These are phyloP conservation scores for Dascyllus trimaculatus DNA, from an alignment of 2,113 vertebrate species.

Conservation along the genomic window DNA sequence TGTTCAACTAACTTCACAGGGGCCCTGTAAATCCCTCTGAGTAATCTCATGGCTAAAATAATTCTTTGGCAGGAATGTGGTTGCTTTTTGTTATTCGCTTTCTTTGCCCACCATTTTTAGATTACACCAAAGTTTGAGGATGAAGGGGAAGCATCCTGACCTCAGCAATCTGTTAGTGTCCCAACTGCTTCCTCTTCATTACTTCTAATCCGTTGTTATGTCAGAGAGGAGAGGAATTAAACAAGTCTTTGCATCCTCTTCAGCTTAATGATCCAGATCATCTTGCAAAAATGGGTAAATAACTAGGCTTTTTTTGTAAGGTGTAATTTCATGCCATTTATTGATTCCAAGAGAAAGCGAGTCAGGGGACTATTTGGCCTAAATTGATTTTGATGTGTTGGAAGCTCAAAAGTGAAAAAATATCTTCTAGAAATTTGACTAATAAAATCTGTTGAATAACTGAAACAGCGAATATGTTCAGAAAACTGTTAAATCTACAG, in stretches of 20 bases:
- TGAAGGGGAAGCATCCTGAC: conserved; percentile 38
- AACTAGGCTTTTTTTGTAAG: conserved; percentile 1
- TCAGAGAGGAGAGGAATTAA: conserved; percentile 52
- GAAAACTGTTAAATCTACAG: conserved; percentile 7
- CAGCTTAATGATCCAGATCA: conserved; percentile 15
- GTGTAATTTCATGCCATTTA: background rate
- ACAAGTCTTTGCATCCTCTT: conserved; percentile 16
- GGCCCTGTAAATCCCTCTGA: conserved; percentile 56
- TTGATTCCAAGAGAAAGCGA: background rate
- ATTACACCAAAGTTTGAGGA: conserved; percentile 49
- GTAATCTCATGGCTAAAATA: conserved; percentile 63
- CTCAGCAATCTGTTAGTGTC: conserved; percentile 53
- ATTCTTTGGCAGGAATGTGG: conserved; percentile 16
- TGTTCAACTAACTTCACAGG: conserved; percentile 53
- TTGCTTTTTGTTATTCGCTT: conserved; percentile 54
- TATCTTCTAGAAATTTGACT: background rate
- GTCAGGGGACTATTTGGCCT: background rate
- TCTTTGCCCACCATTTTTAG: conserved; percentile 34
- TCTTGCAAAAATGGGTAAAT: conserved; percentile 21
- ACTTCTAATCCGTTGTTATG: conserved; percentile 65
- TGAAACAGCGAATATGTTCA: no score
- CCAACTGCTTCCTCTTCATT: conserved; percentile 55
- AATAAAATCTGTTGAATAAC: no score
- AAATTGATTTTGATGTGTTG: background rate
- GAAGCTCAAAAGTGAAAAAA: no score